Percentiles rank a stretch among this genome's conserved stretches.
These are phyloP conservation scores for Carollia perspicillata DNA, from an alignment of 2,113 vertebrate species.

Conservation along the genomic window DNA sequence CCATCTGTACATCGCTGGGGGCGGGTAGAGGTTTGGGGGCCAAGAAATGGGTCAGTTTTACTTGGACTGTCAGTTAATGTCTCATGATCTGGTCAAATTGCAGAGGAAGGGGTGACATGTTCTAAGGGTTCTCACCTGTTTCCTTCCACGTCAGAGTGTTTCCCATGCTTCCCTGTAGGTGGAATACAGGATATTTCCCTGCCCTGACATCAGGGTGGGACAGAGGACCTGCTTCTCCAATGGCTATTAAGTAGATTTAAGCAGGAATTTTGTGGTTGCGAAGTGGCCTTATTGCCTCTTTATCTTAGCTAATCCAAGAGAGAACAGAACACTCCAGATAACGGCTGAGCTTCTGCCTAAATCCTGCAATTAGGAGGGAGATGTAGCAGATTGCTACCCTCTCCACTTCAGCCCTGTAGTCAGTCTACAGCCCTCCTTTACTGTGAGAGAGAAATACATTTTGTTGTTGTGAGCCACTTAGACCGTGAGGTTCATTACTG, in stretches of 20 bases:
- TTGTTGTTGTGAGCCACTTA: not conserved
- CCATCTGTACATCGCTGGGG: not conserved
- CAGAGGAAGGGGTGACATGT: not conserved
- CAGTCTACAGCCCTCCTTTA: not conserved
- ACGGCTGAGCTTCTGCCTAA: not conserved
- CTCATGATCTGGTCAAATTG: not conserved
- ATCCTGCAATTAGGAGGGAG: not conserved
- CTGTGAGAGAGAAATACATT: not conserved
- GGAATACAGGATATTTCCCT: not conserved
- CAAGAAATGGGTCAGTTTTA: not conserved
- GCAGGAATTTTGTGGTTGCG: not conserved
- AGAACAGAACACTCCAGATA: not conserved
- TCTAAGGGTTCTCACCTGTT: not conserved
- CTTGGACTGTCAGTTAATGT: not conserved
- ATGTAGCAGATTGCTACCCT: not conserved
- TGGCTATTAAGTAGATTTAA: not conserved
- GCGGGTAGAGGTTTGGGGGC: not conserved
- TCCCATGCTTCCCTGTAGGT: not conserved
- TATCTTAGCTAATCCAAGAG: not conserved
- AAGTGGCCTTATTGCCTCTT: not conserved
- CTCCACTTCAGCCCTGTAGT: not conserved
- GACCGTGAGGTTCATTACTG: not conserved
- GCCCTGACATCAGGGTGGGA: not conserved
- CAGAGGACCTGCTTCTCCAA: not conserved
- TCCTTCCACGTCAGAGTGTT: not conserved